Evolutionary conservation across 1,140 invertebrate genomes (phyloP).

Genomic region (Eupristina koningsbergeri): DNA sequence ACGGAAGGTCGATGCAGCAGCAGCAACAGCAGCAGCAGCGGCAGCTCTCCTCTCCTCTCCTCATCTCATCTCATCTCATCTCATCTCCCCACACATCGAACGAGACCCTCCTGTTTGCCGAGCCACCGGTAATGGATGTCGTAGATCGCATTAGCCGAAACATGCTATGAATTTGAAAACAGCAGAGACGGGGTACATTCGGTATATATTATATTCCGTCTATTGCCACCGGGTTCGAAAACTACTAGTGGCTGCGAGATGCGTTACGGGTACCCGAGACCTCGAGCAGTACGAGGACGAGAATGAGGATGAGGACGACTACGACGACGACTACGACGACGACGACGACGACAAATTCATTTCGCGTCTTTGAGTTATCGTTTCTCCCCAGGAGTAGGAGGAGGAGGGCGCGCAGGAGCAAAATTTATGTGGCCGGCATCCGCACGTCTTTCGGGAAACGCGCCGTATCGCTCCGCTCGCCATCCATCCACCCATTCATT

Average conservation of each 20-base stretch:
- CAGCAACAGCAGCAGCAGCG: no score
- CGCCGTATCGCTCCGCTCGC: neutral
- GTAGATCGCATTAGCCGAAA: slow-evolving; percentile 64
- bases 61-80: slow-evolving; percentile 41
- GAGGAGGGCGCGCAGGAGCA: no score
- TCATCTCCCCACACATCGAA: neutral
- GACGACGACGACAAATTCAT: slow-evolving; percentile 46
- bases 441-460: slow-evolving; percentile 15
- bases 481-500: neutral
- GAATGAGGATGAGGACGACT: no score
- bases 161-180: slow-evolving; percentile 60
- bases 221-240: slow-evolving; percentile 32
- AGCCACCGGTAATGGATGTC: slow-evolving; percentile 68
- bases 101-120: slow-evolving; percentile 59
- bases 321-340: no score
- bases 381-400: neutral
- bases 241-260: slow-evolving; percentile 1
- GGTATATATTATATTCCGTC: neutral
- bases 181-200: slow-evolving; percentile 35
- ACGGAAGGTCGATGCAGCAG: neutral
- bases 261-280: slow-evolving; percentile 18
- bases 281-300: no score
- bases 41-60: slow-evolving; percentile 42
- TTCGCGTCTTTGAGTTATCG: slow-evolving; percentile 42
- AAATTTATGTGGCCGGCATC: slow-evolving; percentile 32